These are phyloP conservation scores for Melanophora roralis DNA, from an alignment of 2,888 invertebrate genomes.

Conservation along the genomic window DNA sequence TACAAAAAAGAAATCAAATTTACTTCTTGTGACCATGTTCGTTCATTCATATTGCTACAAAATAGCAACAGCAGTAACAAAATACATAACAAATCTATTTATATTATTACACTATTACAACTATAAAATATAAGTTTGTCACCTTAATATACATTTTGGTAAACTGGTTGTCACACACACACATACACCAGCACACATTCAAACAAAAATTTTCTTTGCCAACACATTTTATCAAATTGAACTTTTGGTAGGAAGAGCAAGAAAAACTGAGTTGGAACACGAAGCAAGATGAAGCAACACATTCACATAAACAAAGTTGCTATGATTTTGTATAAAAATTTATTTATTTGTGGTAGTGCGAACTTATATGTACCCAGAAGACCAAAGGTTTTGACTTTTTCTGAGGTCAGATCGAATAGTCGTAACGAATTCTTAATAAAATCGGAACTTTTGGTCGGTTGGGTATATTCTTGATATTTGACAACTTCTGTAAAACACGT, in stretches of 20 bases:
- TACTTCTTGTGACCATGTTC: background rate
- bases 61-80: background rate
- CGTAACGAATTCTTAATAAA: too few relatives aligned
- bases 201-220: background rate
- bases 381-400: too few relatives aligned
- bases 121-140: constrained; percentile 43
- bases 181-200: background rate
- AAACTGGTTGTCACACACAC: constrained; percentile 12
- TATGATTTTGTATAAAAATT: background rate
- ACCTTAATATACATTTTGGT: constrained; percentile 27
- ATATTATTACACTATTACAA: constrained; percentile 27
- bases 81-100: constrained; percentile 1
- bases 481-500: constrained; percentile 19
- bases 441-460: too few relatives aligned
- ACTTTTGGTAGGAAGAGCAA: background rate
- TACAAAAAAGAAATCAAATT: background rate
- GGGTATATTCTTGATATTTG: background rate
- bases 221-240: background rate
- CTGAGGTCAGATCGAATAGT: too few relatives aligned
- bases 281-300: background rate
- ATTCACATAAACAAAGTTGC: background rate
- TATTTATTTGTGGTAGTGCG: background rate
- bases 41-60: background rate
- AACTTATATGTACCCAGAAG: background rate
- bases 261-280: too few relatives aligned